Conservation (phyloP, 2,113 vertebrate genomes). For the Pollachius pollachius region DNA sequence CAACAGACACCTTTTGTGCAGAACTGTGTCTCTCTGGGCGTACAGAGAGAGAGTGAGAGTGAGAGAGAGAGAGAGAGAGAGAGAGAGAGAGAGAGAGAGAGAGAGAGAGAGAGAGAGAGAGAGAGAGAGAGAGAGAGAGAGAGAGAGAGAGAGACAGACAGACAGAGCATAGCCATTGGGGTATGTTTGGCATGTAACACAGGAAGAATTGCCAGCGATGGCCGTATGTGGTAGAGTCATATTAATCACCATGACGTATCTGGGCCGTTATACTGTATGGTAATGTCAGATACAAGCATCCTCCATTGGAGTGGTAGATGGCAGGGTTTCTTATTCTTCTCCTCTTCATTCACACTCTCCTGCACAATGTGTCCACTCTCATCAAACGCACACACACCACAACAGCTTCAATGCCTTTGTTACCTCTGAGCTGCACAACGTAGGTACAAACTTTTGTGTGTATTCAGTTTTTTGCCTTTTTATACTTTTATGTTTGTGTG, state of each 20-base stretch:
- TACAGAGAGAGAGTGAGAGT: constrained; percentile 45
- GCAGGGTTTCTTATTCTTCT: neutral
- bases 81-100: constrained; percentile 28
- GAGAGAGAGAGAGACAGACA: constrained; percentile 18
- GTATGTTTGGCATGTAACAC: constrained; percentile 85
- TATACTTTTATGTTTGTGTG: neutral
- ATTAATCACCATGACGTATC: constrained; percentile 95
- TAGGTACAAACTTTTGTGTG: neutral
- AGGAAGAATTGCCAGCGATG: constrained; percentile 83
- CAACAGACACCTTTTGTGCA: constrained; percentile 87
- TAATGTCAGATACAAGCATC: constrained; percentile 76
- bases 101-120: constrained; percentile 9
- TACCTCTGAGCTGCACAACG: neutral
- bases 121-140: neutral
- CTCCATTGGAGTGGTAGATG: constrained; percentile 1
- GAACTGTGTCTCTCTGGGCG: constrained; percentile 80
- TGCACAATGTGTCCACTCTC: neutral
- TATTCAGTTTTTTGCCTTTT: neutral
- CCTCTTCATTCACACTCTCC: neutral
- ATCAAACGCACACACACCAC: too few species aligned
- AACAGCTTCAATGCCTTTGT: too few species aligned
- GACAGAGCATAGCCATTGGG: constrained; percentile 83
- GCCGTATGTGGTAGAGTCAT: constrained; percentile 88
- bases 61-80: neutral
- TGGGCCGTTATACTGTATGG: constrained; percentile 83